Evolutionary conservation across 2,113 vertebrate genomes (phyloP), one percentile per base, ranked within the genome.

Genomic region (Psettodes erumei): DNA sequence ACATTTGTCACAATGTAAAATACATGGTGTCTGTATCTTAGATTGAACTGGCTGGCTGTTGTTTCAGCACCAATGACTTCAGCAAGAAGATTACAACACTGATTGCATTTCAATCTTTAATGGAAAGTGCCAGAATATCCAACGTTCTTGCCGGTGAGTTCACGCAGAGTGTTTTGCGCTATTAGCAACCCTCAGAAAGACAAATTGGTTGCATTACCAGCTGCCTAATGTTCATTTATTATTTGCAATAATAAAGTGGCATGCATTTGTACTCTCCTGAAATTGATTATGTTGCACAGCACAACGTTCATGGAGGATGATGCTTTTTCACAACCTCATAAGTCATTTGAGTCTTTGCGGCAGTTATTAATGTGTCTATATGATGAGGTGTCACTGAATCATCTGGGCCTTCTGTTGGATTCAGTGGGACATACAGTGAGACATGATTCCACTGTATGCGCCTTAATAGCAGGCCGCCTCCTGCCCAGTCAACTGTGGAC

Each of bases 121-220:
- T 91, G 90, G 82, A 91, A 91, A 86, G 71, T 61, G 75, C 83
- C 58, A 74, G 77, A 89, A 83, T 77, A 83, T 79, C 81, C 73
- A 71, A 86, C 84, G 83, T 79, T 90, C 85, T 86, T 65, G 71
- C 76, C 68, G 28, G 60, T 11, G 76, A 87, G 88, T 92, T 93
- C 85, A 85, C 53, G 37, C 60, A 50, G 77, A 77, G 70, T 88
- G 91, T 88, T 93, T 92, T 89, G 76, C 86, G 43, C 88, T 92
- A 94, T 94, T 94, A 94, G 85, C 83, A 28, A 56, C 69, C 80
- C 84, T 92, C 91, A 90, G 66, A 86, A 93, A 94, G 93, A 94
- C 89, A 92, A 93, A 95, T 93, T 82, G 91, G 77, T 61, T 90
- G 88, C 89, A 93, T 94, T 94, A 93, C 81, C 77, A 80, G 80